A percentile compares a stretch with the other conserved stretches of the same genome.
Conservation (phyloP, 2,797 vertebrate genomes). For the Enteromius fasciolatus region DNA sequence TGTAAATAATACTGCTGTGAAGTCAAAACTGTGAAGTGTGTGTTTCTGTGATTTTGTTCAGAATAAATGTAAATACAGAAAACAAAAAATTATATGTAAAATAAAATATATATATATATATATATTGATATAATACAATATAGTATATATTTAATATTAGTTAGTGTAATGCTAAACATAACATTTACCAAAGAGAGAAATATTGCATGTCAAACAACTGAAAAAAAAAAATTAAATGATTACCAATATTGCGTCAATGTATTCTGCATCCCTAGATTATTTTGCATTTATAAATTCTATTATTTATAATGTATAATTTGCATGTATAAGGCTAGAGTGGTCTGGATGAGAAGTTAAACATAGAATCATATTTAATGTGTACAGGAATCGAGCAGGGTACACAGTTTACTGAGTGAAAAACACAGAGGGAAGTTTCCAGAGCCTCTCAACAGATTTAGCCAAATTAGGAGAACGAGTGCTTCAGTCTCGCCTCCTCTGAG, state of each 20-base stretch:
- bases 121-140: too few species aligned
- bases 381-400: not conserved
- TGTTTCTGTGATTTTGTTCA: not conserved
- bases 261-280: not conserved
- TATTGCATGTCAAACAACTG: not conserved
- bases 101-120: too few species aligned
- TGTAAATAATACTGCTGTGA: not conserved
- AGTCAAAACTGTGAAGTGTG: not conserved
- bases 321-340: not conserved
- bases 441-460: not conserved
- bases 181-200: not conserved
- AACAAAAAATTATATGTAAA: not conserved
- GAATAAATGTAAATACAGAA: not conserved
- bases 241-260: not conserved
- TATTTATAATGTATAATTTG: not conserved
- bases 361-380: not conserved
- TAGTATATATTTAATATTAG: not conserved
- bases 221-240: not conserved
- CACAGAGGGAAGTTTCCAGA: not conserved
- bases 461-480: constrained; percentile 16
- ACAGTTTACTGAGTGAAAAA: not conserved
- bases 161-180: not conserved
- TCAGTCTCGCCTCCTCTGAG: not conserved
- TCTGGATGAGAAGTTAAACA: not conserved
- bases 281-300: not conserved